These are phyloP conservation scores for Prenolepis imparis DNA, from an alignment of 2,888 invertebrate genomes.

Conservation along the genomic window DNA sequence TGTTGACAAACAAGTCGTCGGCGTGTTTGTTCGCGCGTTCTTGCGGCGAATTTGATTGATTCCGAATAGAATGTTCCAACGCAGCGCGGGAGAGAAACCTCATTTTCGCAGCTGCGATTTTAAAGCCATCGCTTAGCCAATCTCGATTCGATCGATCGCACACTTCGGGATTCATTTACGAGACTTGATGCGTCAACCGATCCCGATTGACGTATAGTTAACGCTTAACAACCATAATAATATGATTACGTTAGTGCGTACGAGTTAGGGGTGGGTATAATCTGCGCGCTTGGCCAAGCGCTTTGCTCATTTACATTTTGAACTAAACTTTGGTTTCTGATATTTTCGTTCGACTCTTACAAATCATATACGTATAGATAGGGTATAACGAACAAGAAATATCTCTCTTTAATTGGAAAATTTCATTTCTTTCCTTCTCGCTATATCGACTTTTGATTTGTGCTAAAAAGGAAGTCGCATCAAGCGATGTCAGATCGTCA, in stretches of 20 bases:
- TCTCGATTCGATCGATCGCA: slow-evolving; percentile 51
- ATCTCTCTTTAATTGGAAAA: background rate
- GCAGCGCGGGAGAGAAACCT: slow-evolving; percentile 28
- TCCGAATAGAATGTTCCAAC: background rate
- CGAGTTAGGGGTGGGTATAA: background rate
- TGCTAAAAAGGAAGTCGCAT: background rate
- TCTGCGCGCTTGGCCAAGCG: background rate
- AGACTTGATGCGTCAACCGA: slow-evolving; percentile 2
- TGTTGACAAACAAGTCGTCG: slow-evolving; percentile 33
- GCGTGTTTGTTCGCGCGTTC: slow-evolving; percentile 12
- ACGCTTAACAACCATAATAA: background rate
- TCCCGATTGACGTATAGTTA: background rate
- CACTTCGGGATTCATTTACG: slow-evolving; percentile 45
- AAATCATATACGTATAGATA: too few relatives aligned
- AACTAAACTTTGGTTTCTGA: background rate
- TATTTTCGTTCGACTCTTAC: background rate
- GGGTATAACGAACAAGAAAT: background rate
- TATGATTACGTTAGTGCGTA: background rate
- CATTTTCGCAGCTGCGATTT: slow-evolving; percentile 51
- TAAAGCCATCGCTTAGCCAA: slow-evolving; percentile 51
- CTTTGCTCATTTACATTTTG: background rate
- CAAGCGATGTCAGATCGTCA: background rate
- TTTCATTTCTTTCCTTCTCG: background rate
- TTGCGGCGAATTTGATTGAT: slow-evolving; percentile 29
- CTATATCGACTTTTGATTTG: slow-evolving; percentile 33